Percentiles rank a stretch among this genome's conserved stretches.
phyloP scores from a whole-genome alignment of 2,797 vertebrate species.

The Siniperca obscura region DNA sequence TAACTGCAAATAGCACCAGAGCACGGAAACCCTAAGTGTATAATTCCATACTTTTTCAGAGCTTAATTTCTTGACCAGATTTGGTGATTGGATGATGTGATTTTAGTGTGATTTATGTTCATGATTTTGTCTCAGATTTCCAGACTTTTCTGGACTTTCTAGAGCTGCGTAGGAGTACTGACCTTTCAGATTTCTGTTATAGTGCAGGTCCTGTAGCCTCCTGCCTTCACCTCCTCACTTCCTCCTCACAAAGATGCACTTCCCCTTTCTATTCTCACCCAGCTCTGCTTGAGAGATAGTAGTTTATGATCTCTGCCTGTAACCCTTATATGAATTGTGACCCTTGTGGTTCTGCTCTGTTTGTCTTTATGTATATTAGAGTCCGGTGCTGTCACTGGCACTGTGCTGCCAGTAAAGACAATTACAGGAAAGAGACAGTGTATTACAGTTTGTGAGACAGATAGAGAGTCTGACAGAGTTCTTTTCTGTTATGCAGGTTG shows the following conservation, averaged over 20 bases:
- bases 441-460: constrained; percentile 35
- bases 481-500: constrained; percentile 49
- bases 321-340: constrained; percentile 15
- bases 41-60: not conserved
- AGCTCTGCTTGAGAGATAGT: constrained; percentile 16
- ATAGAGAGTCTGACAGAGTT: constrained; percentile 20
- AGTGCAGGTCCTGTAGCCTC: constrained; percentile 34
- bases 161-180: not conserved
- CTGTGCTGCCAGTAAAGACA: constrained; percentile 46
- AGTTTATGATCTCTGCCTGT: constrained; percentile 16
- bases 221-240: constrained; percentile 64
- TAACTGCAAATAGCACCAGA: no score
- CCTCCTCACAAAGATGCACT: constrained; percentile 60
- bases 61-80: not conserved
- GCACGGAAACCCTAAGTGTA: not conserved
- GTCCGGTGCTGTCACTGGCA: not conserved
- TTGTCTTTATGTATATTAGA: not conserved
- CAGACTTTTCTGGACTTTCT: not conserved
- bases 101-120: not conserved
- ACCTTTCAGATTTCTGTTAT: constrained; percentile 33
- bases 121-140: not conserved
- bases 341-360: constrained; percentile 5
- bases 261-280: constrained; percentile 68
- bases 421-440: constrained; percentile 70
- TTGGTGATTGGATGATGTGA: not conserved